phyloP scores from a whole-genome alignment of 35 echinoderm and acorn worm genomes.

The Diadema setosum region DNA sequence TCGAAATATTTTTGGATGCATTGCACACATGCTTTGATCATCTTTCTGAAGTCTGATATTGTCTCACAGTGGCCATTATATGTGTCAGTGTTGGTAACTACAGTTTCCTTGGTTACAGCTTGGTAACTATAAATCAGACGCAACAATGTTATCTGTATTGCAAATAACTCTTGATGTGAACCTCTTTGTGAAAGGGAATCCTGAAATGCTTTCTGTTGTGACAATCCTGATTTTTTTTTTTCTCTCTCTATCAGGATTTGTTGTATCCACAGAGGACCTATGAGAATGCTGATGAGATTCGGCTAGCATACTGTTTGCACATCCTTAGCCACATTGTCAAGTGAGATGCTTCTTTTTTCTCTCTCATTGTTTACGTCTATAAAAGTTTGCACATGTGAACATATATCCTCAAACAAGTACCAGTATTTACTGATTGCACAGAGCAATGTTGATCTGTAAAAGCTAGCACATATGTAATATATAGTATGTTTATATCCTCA shows the following conservation, averaged over 20 bases:
- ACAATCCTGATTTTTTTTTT: background rate
- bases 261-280: constrained; percentile 77
- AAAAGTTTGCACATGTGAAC: background rate
- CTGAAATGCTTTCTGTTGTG: background rate
- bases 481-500: too few relatives aligned
- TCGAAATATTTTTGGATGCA: too few relatives aligned
- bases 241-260: constrained; percentile 68
- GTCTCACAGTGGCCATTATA: too few relatives aligned
- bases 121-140: background rate
- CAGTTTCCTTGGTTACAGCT: background rate
- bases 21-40: too few relatives aligned
- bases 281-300: constrained; percentile 57
- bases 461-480: too few relatives aligned
- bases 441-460: too few relatives aligned
- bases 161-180: background rate
- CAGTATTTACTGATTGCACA: too few relatives aligned
- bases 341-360: background rate
- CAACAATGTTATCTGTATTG: background rate
- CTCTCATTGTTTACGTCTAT: background rate
- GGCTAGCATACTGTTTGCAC: constrained; percentile 78
- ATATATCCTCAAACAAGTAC: too few relatives aligned
- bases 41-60: too few relatives aligned
- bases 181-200: background rate
- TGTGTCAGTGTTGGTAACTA: background rate
- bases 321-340: constrained; percentile 87